Conservation (phyloP, 2,888 invertebrate genomes). For the Epinotia ramella region DNA sequence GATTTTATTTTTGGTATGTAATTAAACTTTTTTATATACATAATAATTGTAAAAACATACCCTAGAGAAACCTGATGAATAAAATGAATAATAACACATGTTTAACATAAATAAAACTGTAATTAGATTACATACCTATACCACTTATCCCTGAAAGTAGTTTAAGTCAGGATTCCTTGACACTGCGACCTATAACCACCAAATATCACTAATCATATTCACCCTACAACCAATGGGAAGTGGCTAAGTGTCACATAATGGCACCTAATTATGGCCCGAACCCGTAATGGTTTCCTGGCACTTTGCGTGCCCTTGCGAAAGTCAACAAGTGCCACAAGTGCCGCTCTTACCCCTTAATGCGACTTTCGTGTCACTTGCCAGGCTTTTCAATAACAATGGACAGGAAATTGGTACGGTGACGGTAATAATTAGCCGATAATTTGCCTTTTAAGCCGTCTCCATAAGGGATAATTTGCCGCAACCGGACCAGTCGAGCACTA, state of each 20-base stretch:
- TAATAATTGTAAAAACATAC: too few relatives aligned
- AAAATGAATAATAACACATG: too few relatives aligned
- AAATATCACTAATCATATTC: conserved; percentile 46
- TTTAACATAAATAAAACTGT: too few relatives aligned
- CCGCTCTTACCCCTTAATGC: conserved; percentile 57
- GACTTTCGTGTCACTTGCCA: conserved; percentile 57
- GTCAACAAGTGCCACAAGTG: conserved; percentile 49
- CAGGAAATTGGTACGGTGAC: conserved; percentile 37
- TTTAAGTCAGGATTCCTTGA: not conserved
- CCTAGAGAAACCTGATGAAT: too few relatives aligned
- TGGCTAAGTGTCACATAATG: conserved; percentile 70
- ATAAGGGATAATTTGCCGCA: conserved; percentile 10
- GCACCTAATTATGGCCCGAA: conserved; percentile 73
- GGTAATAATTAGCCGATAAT: conserved; percentile 21
- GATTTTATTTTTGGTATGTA: too few relatives aligned
- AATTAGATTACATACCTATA: too few relatives aligned
- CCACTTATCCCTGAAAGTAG: not conserved
- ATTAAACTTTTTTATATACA: too few relatives aligned
- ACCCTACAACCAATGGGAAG: conserved; percentile 71
- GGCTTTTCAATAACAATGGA: conserved; percentile 30
- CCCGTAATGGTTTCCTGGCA: conserved; percentile 71
- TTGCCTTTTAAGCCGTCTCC: not conserved
- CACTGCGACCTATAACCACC: not conserved
- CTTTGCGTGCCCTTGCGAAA: conserved; percentile 60
- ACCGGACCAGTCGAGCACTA: conserved; percentile 8